Base-by-base conservation (phyloP, 1,140 invertebrate genomes). In the Nebria ingens region DNA sequence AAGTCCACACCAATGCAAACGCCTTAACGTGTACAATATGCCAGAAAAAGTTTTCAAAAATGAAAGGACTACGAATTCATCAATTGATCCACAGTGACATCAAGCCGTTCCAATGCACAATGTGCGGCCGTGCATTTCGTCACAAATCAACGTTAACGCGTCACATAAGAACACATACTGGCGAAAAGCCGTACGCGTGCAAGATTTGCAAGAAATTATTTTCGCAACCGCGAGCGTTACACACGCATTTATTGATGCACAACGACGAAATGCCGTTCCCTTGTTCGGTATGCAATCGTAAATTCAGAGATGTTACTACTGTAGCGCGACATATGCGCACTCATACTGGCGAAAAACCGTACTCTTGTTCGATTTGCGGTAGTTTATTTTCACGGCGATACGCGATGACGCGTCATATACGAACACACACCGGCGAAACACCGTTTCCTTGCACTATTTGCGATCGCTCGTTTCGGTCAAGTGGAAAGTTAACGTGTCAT, bases 381-480 rank as follows among this genome's bases (percentile, higher is more conserved):
- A 9, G 40, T 45, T 9, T 17, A 17, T 45, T 45, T 17, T 6
- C 40, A 45, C 4, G 4, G 4, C 9, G 17, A 45, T 12, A 9
- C 3, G 40, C 9, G 4, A 12, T 45, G 17, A 45, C 9, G 17
- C 40, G 40, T 17, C 40, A 2, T 82, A 79, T 9, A 70, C 68
- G 2, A 62, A 82, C 6, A 71, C 78, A 21, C 80, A 45, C 40
- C 3, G 15, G 6, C 15, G 6, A 6, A 17, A 87, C 86, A 65
- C 84, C 84, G 2, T 86, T 83, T 66, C 69, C 75, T 60, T 86
- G 84, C 68, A 69, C 71, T 45, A 78, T 81, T 62, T 87, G 85
- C 67, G 40, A 45, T 17, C 9, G 17, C 3, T 12, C 9, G 17
- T 45, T 45, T 45, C 3, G 9, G 9, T 12, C 40, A 12, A 45